Evolutionary conservation across 1,140 invertebrate genomes (phyloP).

Genomic region (Monomorium pharaonis): DNA sequence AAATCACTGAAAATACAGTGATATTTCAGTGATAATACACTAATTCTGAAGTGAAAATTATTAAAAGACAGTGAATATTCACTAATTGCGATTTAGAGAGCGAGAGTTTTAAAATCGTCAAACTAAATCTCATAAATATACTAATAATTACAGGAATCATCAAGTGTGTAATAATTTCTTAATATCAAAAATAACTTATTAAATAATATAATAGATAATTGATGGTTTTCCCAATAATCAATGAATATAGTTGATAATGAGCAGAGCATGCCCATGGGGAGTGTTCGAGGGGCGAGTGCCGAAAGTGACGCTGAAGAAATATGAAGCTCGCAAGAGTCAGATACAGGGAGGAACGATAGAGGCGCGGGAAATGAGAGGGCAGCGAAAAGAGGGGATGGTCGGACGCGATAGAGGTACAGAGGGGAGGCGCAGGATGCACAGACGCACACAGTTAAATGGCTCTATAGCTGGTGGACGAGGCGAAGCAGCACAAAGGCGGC

Average conservation of each 20-base stretch:
- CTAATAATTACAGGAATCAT: background rate
- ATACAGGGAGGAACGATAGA: background rate
- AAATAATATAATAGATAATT: no score
- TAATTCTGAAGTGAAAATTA: no score
- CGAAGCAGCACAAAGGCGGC: constrained; percentile 58
- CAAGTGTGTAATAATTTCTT: background rate
- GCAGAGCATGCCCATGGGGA: background rate
- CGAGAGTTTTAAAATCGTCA: background rate
- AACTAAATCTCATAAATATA: background rate
- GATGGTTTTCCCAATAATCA: no score
- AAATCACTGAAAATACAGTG: no score
- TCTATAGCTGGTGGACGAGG: constrained; percentile 49
- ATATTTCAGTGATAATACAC: no score
- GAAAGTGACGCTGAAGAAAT: background rate
- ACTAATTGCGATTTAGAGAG: no score
- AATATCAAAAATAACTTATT: no score
- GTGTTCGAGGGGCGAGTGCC: background rate
- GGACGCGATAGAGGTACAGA: constrained; percentile 33
- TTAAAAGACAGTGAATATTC: no score
- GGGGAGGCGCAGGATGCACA: constrained; percentile 32
- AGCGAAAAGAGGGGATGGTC: background rate
- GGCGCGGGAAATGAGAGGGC: background rate
- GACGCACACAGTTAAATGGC: constrained; percentile 60
- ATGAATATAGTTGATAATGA: background rate
- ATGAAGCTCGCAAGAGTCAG: background rate